Evolutionary conservation across 2,888 invertebrate species (phyloP).

Genomic region (Cordilura impudica): DNA sequence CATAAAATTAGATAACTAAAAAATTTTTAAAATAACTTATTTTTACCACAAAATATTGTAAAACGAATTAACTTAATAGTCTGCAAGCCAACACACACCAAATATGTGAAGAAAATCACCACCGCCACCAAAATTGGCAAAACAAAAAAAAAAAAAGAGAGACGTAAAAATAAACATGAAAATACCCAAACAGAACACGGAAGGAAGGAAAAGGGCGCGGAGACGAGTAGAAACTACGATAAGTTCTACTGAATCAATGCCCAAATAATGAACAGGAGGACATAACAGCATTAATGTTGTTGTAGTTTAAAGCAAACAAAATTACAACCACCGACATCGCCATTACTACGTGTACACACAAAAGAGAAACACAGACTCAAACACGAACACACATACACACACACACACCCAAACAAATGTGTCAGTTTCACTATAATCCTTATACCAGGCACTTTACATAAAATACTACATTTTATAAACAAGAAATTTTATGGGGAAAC

Average conservation of each 20-base stretch:
- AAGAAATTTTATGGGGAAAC: not conserved
- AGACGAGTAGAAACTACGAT: not conserved
- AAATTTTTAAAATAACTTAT: slow-evolving; percentile 10
- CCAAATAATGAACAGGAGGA: slow-evolving; percentile 33
- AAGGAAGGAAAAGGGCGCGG: not conserved
- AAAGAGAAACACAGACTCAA: not conserved
- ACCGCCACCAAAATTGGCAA: slow-evolving; percentile 3
- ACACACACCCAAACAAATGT: not conserved
- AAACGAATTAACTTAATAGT: slow-evolving; percentile 15
- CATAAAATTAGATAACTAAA: not conserved
- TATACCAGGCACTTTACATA: not conserved
- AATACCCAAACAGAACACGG: slow-evolving; percentile 13
- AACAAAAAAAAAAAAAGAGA: not conserved
- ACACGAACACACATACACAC: not conserved
- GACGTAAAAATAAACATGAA: not conserved
- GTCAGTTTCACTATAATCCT: not conserved
- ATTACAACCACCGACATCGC: not conserved
- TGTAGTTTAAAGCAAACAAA: not conserved
- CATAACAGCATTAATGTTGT: not conserved
- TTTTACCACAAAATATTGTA: slow-evolving; percentile 41
- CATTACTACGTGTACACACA: not conserved
- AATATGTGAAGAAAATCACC: not conserved
- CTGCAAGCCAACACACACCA: slow-evolving; percentile 2
- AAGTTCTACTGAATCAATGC: slow-evolving; percentile 16
- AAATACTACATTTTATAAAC: not conserved